phyloP scores from a whole-genome alignment of 1,140 invertebrate genomes.

The Drosophila navojoa region DNA sequence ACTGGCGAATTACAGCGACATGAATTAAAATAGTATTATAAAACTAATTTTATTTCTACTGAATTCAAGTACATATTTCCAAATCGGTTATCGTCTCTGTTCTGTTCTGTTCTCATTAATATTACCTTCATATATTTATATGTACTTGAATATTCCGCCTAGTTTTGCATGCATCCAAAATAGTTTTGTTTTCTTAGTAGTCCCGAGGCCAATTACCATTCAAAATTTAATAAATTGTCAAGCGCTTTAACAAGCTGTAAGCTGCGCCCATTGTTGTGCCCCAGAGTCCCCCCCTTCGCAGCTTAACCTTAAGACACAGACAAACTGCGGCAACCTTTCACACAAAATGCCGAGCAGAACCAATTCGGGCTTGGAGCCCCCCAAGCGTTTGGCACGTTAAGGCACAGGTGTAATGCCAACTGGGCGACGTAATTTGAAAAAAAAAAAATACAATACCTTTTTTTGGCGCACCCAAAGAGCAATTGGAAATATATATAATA shows the following conservation, averaged over 20 bases:
- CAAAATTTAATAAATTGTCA: constrained; percentile 51
- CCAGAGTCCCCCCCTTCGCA: background rate
- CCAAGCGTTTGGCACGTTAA: constrained; percentile 32
- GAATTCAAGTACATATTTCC: no score
- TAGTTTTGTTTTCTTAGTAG: constrained; percentile 2
- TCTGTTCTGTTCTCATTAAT: no score
- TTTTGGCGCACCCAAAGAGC: no score
- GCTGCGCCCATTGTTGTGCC: constrained; percentile 19
- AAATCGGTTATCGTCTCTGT: no score
- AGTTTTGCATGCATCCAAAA: background rate
- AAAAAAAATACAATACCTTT: no score
- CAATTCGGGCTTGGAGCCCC: constrained; percentile 39
- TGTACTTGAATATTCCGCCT: no score
- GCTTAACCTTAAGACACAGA: constrained; percentile 18
- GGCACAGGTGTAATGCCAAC: constrained; percentile 72
- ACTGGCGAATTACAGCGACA: background rate
- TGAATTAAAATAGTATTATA: no score
- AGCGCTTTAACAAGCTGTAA: constrained; percentile 29
- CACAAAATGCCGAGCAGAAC: constrained; percentile 46
- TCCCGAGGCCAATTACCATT: constrained; percentile 2
- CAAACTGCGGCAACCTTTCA: constrained; percentile 36
- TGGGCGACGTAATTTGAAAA: constrained; percentile 69
- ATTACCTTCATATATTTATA: no score
- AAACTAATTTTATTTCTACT: no score
- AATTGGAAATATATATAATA: no score